Evolutionary conservation across 92 coral and sea anemone genomes (phyloP).

Genomic region (Palythoa caribaeorum): DNA sequence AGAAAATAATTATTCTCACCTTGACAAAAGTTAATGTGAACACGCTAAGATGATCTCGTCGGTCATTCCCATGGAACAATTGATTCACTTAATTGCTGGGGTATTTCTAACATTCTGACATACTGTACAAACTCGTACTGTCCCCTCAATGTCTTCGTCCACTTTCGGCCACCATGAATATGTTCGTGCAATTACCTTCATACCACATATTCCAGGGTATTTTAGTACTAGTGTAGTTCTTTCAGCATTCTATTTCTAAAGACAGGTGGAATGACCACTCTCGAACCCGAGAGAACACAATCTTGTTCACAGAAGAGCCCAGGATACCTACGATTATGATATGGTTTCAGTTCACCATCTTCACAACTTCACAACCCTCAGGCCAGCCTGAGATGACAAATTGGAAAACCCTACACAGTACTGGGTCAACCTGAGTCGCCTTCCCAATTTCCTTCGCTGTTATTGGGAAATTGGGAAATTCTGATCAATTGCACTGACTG

Average conservation of each 20-base stretch:
- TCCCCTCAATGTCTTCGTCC: constrained; percentile 60
- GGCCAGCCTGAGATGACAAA: constrained; percentile 25
- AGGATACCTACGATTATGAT: neutral
- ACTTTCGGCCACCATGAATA: constrained; percentile 39
- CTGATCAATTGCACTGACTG: neutral
- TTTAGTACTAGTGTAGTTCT: constrained; percentile 14
- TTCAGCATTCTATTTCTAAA: constrained; percentile 5
- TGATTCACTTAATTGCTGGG: constrained; percentile 55
- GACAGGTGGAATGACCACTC: constrained; percentile 19
- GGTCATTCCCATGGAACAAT: constrained; percentile 78
- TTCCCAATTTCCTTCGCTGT: neutral
- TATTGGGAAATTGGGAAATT: neutral
- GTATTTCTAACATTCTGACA: constrained; percentile 35
- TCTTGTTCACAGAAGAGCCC: constrained; percentile 34
- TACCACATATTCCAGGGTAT: constrained; percentile 54
- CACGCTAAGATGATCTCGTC: constrained; percentile 55
- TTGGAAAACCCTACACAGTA: neutral
- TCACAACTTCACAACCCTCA: neutral
- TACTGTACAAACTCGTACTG: too few relatives aligned
- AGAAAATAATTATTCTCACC: constrained; percentile 23
- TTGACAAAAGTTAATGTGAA: constrained; percentile 60
- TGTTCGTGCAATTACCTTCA: constrained; percentile 65
- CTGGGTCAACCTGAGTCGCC: neutral
- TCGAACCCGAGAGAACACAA: constrained; percentile 41
- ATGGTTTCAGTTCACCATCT: constrained; percentile 16